Evolutionary conservation across 1,140 invertebrate genomes (phyloP).

Genomic region (Macrotrachela quadricornifera): DNA sequence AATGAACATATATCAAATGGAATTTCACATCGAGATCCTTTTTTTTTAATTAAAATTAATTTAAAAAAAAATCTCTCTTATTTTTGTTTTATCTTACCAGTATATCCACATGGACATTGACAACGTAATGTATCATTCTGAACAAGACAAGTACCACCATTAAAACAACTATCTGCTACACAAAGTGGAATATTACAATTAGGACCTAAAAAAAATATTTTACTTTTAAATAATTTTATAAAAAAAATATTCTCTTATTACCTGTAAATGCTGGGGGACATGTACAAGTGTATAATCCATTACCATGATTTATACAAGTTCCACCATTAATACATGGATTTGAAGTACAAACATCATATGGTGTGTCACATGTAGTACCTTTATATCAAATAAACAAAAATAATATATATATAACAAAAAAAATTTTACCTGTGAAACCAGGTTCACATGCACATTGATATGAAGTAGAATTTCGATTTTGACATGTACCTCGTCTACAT

Average conservation of each 20-base stretch:
- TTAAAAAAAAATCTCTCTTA: too few species aligned
- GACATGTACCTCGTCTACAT: conserved; percentile 4
- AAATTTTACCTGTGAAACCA: conserved; percentile 75
- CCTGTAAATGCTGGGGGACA: too few species aligned
- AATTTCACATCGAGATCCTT: background rate
- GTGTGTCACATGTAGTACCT: background rate
- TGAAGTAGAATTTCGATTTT: background rate
- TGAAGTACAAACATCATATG: background rate
- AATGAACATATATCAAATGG: conserved; percentile 3
- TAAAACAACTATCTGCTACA: background rate
- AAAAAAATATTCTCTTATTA: too few species aligned
- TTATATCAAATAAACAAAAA: too few species aligned
- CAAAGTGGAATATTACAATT: background rate
- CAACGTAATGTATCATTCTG: conserved; percentile 4
- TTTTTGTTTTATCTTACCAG: background rate
- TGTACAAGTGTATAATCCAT: too few species aligned
- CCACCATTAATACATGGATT: background rate
- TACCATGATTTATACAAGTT: too few species aligned
- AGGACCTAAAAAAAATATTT: too few species aligned
- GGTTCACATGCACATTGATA: conserved; percentile 63
- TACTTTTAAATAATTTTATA: too few species aligned
- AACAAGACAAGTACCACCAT: background rate
- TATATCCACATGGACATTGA: conserved; percentile 7
- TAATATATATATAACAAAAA: conserved; percentile 18
- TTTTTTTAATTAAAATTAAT: too few species aligned